Conservation (phyloP, 2,888 invertebrate species). For the Chironomus riparius region DNA sequence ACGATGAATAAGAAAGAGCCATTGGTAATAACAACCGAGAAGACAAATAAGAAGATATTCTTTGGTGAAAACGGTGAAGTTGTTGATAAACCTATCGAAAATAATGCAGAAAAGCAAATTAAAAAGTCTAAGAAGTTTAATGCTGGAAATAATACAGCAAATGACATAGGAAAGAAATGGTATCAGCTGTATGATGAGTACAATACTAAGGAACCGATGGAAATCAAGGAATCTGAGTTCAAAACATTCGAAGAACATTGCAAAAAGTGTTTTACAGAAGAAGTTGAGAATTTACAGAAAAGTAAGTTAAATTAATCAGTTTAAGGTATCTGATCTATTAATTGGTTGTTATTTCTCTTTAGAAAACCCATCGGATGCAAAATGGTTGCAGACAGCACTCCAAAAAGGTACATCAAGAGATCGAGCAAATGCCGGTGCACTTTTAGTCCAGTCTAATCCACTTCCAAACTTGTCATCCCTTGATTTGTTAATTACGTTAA, state of each 20-base stretch:
- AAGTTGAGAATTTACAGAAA: slow-evolving; percentile 34
- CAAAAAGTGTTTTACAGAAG: slow-evolving; percentile 36
- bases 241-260: slow-evolving; percentile 37
- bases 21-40: not conserved
- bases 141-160: slow-evolving; percentile 28
- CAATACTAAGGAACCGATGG: slow-evolving; percentile 36
- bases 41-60: slow-evolving; percentile 26
- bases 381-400: slow-evolving; percentile 41
- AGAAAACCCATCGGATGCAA: slow-evolving; percentile 41
- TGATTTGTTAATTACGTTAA: slow-evolving; percentile 37
- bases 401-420: slow-evolving; percentile 42
- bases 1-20: slow-evolving; percentile 5
- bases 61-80: slow-evolving; percentile 28
- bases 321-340: not conserved
- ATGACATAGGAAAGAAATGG: slow-evolving; percentile 37
- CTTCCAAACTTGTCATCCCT: slow-evolving; percentile 39
- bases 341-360: not conserved
- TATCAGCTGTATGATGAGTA: slow-evolving; percentile 37
- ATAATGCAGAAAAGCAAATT: not conserved
- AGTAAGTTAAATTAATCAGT: slow-evolving; percentile 32
- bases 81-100: slow-evolving; percentile 3
- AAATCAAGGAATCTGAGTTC: slow-evolving; percentile 40
- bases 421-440: slow-evolving; percentile 41
- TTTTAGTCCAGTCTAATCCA: slow-evolving; percentile 41
- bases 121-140: slow-evolving; percentile 27